Conservation (phyloP, 2,797 vertebrate species). For the Enoplosus armatus region DNA sequence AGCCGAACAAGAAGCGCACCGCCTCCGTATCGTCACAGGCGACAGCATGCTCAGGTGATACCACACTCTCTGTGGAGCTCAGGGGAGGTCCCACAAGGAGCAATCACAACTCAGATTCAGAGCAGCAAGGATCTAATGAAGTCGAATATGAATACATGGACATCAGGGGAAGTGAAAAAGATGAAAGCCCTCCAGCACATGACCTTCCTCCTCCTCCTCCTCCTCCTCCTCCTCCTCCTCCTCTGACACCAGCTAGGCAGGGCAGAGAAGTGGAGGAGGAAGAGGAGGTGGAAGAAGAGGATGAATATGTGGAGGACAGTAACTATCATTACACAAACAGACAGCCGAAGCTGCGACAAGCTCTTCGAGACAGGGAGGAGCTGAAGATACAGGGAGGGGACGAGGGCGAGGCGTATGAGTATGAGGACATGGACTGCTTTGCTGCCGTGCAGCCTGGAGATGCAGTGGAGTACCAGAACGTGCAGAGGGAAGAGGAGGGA, state of each 20-base stretch:
- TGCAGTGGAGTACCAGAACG: slow-evolving; percentile 80
- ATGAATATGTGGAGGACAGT: slow-evolving; percentile 82
- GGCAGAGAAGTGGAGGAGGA: slow-evolving; percentile 29
- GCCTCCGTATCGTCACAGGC: slow-evolving; percentile 67
- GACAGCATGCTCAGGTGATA: slow-evolving; percentile 58
- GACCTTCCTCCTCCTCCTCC: slow-evolving; percentile 63
- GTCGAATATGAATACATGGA: slow-evolving; percentile 96
- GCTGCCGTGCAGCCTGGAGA: slow-evolving; percentile 51
- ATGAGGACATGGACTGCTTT: slow-evolving; percentile 92
- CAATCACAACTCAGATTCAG: slow-evolving; percentile 62
- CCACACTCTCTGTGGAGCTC: slow-evolving; percentile 30
- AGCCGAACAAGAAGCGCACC: slow-evolving; percentile 69
- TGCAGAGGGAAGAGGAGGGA: slow-evolving; percentile 67
- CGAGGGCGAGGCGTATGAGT: slow-evolving; percentile 84
- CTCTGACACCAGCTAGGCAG: slow-evolving; percentile 50
- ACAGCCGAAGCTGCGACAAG: slow-evolving; percentile 85
- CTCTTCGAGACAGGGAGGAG: slow-evolving; percentile 79
- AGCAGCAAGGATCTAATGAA: slow-evolving; percentile 65
- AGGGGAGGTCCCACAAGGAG: slow-evolving; percentile 36
- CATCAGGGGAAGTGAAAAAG: slow-evolving; percentile 74
- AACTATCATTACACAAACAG: slow-evolving; percentile 95
- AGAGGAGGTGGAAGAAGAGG: slow-evolving; percentile 68
- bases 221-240: slow-evolving; percentile 60
- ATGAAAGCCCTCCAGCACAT: slow-evolving; percentile 50
- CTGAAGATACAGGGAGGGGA: slow-evolving; percentile 57